Base-by-base conservation (phyloP, 2,113 vertebrate species). In the Burhinus oedicnemus region DNA sequence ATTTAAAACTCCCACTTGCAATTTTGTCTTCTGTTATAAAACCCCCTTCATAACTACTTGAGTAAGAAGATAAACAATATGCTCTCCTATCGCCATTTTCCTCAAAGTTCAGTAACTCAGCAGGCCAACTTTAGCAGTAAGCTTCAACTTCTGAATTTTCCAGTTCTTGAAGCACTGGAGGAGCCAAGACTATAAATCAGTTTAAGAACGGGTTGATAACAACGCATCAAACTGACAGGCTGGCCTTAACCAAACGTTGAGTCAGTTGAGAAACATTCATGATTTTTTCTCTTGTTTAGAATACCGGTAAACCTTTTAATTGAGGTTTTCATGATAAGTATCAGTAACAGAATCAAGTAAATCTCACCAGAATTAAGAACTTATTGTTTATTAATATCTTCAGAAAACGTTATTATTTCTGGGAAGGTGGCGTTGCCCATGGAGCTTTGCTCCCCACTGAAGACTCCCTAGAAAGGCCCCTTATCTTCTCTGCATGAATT, bases 1-100 rank as follows among this genome's bases (percentile, higher is more conserved):
- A 90, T 94, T 96, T 95, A 90, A 49, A 94, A 87, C 83, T 90
- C 90, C 79, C 83, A 87, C 94, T 87, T 93, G 69, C 70, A 93
- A 82, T 90, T 94, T 92, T 72, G 34, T 82, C 83, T 95, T 95
- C 26, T 81, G 49, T 87, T 82, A 82, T 42, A 84, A 92, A 95
- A 47, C 36, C 12, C 12, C 30, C 77, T 87, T 79, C 30, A 15
- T 82, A 89, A 75, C 30, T 92, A 58, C 42, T 72, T 4, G 3
- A 90, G 17, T 68, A 80, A 93, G 64, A 78, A 38, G 38, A 78
- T 61, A 89, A 95, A 76, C 40, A 87, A 40, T 49, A 40, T 12
- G 36, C 12, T 69, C 69, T 89, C 42, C 44, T 26, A 15, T 42
- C 86, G 32, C 60, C 49, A 45, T 58, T 55, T 68, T 77, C 19